Evolutionary conservation across 1,140 invertebrate genomes (phyloP).

Genomic region (Drosophila asahinai): DNA sequence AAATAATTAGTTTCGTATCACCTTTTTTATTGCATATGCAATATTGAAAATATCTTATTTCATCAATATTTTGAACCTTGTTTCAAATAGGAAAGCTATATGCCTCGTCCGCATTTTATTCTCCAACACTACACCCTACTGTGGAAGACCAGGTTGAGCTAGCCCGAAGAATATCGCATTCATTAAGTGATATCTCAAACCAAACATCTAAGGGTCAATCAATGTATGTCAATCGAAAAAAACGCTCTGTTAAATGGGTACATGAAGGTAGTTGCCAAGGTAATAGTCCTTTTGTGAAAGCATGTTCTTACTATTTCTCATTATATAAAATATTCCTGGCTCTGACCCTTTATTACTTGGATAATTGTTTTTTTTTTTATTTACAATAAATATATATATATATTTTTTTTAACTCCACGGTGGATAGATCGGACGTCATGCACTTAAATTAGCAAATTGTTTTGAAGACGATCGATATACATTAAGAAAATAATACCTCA

Average conservation of each 20-base stretch:
- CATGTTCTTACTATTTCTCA: slow-evolving; percentile 2
- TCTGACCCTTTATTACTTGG: neutral
- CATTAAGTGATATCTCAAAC: slow-evolving; percentile 96
- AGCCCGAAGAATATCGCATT: slow-evolving; percentile 95
- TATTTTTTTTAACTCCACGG: slow-evolving; percentile 5
- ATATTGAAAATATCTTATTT: neutral
- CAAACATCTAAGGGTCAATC: slow-evolving; percentile 95
- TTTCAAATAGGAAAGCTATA: slow-evolving; percentile 92
- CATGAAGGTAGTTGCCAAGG: slow-evolving; percentile 89
- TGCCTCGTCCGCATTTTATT: slow-evolving; percentile 97
- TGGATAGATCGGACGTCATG: too few relatives aligned
- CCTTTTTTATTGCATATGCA: slow-evolving; percentile 48
- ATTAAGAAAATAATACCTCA: too few relatives aligned
- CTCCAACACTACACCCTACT: slow-evolving; percentile 94
- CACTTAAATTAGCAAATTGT: too few relatives aligned
- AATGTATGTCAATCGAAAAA: slow-evolving; percentile 98
- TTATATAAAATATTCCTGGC: neutral
- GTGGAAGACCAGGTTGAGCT: slow-evolving; percentile 97
- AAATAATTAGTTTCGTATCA: slow-evolving; percentile 61
- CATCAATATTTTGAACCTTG: slow-evolving; percentile 60
- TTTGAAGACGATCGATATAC: too few relatives aligned
- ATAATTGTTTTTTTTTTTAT: neutral
- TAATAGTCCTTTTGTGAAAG: slow-evolving; percentile 49
- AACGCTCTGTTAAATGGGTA: slow-evolving; percentile 96
- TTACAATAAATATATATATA: neutral